Percentiles rank a stretch among this genome's conserved stretches.
These are phyloP conservation scores for Conchocele bisecta DNA, from an alignment of 2,888 invertebrate genomes.

Conservation along the genomic window DNA sequence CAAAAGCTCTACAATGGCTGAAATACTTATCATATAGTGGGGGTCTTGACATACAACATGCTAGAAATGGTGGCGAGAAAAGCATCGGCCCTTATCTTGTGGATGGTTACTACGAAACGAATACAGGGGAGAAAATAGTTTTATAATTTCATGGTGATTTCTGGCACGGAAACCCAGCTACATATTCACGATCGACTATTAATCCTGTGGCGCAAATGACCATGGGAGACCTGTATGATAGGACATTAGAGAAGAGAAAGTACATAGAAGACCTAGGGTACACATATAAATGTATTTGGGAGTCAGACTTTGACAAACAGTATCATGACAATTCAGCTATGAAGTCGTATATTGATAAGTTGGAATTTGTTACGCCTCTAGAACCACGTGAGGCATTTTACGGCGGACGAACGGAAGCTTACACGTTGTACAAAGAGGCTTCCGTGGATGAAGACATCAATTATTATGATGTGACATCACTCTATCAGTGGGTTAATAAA, in stretches of 20 bases:
- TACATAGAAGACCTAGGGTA: slow-evolving; percentile 43
- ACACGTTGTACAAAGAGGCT: slow-evolving; percentile 27
- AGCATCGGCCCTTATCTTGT: slow-evolving; percentile 25
- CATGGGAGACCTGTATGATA: slow-evolving; percentile 37
- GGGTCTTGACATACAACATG: slow-evolving; percentile 9
- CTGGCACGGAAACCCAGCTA: slow-evolving; percentile 27
- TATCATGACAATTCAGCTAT: slow-evolving; percentile 37
- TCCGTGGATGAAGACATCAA: slow-evolving; percentile 9
- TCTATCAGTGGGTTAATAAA: slow-evolving; percentile 27
- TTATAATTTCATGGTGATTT: slow-evolving; percentile 29
- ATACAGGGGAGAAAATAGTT: background rate
- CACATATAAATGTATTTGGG: slow-evolving; percentile 58
- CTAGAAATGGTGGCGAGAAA: slow-evolving; percentile 17
- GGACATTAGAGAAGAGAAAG: slow-evolving; percentile 32
- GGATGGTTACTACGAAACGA: slow-evolving; percentile 20
- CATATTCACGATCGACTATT: slow-evolving; percentile 17
- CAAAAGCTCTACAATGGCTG: slow-evolving; percentile 36
- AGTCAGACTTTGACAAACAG: slow-evolving; percentile 55
- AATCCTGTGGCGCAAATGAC: slow-evolving; percentile 31
- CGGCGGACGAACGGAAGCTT: slow-evolving; percentile 29
- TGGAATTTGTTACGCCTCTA: slow-evolving; percentile 3
- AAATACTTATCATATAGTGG: slow-evolving; percentile 10
- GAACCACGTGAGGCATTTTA: slow-evolving; percentile 8
- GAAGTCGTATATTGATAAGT: slow-evolving; percentile 27
- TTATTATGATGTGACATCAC: slow-evolving; percentile 30